Base-by-base conservation (phyloP, 2,113 vertebrate genomes). In the Poecilia latipinna region DNA sequence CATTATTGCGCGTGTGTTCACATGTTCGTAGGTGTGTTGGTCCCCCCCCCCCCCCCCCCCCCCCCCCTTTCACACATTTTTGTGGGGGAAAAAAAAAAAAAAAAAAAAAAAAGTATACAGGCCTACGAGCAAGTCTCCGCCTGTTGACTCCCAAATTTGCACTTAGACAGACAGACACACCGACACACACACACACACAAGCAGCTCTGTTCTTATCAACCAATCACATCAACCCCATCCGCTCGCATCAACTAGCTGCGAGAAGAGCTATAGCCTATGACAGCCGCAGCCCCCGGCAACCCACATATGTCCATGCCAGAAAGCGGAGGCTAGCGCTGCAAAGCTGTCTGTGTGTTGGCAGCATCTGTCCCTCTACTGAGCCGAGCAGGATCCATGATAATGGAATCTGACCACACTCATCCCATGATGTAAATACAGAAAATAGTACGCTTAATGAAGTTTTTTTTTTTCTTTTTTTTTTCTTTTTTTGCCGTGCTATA, bases 271-370 rank as follows among this genome's bases (percentile, higher is more conserved):
- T 84, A 89, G 92, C 92, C 87, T 89, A 88, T 94, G 93, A 94
- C 92, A 95, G 90, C 85, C 83, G 44, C 89, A 86, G 93, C 91
- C 94, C 90, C 80, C 79, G 90, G 93, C 91, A 91, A 91, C 86
- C 88, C 84, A 91, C 93, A 94, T 93, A 93, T 93, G 94, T 93
- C 91, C 92, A 75, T 84, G 88, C 89, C 89, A 91, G 93, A 89
- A 89, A 91, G 87, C 65, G 84, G 86, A 90, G 83, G 88, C 85
- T 85, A 80, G 80, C 86, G 79, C 88, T 89, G 86, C 86, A 88
- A 85, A 92, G 89, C 92, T 88, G 91, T 86, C 90, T 86, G 80
- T 54, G 74, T 72, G 86, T 90, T 88, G 88, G 88, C 89, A 81
- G 86, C 90, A 89, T 90, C 90, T 92, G 90, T 88, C 90, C 84